Evolutionary conservation across 2,797 vertebrate species (phyloP).

Genomic region (Buceros bicornis): DNA sequence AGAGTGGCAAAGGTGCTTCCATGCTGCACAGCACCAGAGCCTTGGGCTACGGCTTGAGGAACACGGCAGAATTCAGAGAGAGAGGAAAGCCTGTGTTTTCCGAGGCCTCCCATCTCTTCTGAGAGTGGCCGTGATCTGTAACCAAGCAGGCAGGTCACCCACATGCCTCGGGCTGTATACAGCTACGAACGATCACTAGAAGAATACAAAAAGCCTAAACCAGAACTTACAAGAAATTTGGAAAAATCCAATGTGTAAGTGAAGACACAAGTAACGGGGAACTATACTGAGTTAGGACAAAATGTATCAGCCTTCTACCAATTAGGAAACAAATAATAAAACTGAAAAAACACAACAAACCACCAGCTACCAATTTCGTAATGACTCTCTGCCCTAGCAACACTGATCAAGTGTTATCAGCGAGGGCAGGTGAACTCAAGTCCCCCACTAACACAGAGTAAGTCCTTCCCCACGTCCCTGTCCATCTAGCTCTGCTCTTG

Average conservation of each 20-base stretch:
- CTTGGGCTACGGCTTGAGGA: background rate
- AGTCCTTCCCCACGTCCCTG: background rate
- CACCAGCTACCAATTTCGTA: background rate
- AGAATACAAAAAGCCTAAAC: background rate
- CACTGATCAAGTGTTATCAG: background rate
- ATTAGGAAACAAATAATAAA: background rate
- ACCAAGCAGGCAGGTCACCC: background rate
- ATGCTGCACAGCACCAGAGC: background rate
- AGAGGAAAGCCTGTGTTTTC: background rate
- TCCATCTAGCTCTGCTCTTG: accelerated
- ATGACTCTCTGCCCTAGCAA: background rate
- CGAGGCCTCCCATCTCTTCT: background rate
- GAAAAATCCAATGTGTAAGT: background rate
- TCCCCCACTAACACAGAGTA: too few relatives aligned
- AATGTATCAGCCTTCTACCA: background rate
- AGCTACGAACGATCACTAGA: background rate
- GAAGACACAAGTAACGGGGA: background rate
- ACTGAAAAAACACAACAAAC: background rate
- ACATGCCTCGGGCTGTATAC: background rate
- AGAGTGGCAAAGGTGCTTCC: background rate
- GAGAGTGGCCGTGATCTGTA: background rate
- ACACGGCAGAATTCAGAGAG: background rate
- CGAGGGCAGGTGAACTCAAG: background rate
- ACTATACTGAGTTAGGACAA: background rate
- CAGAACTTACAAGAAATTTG: background rate